Evolutionary conservation across 2,113 vertebrate species (phyloP).

Genomic region (Cepphus grylle): DNA sequence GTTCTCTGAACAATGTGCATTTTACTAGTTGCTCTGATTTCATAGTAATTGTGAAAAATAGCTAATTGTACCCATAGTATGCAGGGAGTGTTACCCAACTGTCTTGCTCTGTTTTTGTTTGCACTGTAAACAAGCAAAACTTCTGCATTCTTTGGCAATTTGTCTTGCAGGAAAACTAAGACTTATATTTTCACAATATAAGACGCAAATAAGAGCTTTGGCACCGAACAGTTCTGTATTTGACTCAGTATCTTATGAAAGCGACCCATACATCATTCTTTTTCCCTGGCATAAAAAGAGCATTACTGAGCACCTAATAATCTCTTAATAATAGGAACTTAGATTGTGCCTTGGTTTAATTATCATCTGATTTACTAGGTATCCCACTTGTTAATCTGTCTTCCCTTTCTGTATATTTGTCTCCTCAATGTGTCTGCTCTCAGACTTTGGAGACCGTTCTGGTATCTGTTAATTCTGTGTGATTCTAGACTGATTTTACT

Average conservation of each 20-base stretch:
- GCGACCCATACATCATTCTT: not conserved
- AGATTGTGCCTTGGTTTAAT: not conserved
- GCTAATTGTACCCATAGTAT: not conserved
- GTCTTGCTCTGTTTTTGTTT: not conserved
- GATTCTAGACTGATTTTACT: not conserved
- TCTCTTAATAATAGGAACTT: not conserved
- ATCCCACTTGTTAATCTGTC: not conserved
- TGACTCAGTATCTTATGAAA: not conserved
- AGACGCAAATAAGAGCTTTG: not conserved
- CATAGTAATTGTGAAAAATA: not conserved
- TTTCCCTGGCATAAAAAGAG: not conserved
- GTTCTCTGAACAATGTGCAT: not conserved
- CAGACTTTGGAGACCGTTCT: not conserved
- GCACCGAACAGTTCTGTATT: not conserved
- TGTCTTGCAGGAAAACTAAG: not conserved
- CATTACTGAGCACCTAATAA: not conserved
- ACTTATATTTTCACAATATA: not conserved
- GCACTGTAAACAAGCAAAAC: not conserved
- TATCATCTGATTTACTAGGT: not conserved
- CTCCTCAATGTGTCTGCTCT: not conserved
- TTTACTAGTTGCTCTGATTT: not conserved
- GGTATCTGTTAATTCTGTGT: not conserved
- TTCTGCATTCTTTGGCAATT: not conserved
- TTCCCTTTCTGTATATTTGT: not conserved
- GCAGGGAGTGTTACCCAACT: not conserved